Evolutionary conservation across 2,888 invertebrate species (phyloP).

Genomic region (Hermaeophaga mercurialis): DNA sequence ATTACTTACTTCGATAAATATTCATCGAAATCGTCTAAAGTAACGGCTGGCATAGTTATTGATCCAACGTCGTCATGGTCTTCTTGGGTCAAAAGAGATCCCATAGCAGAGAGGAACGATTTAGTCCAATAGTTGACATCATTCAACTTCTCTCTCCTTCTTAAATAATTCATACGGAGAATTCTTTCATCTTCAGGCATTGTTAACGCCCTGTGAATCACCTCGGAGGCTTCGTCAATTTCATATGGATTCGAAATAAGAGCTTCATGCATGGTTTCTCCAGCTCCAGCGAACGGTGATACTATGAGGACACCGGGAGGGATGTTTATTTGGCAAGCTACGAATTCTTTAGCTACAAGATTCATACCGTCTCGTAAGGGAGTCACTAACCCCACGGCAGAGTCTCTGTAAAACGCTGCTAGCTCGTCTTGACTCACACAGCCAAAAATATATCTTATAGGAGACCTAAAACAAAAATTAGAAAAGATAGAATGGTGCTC

Average conservation of each 20-base stretch:
- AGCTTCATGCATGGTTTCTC: constrained; percentile 93
- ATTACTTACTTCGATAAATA: constrained; percentile 79
- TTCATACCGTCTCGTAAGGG: constrained; percentile 91
- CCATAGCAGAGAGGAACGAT: constrained; percentile 85
- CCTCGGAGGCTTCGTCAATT: constrained; percentile 84
- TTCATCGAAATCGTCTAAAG: constrained; percentile 88
- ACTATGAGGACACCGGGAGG: constrained; percentile 85
- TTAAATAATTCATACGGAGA: constrained; percentile 82
- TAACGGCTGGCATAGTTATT: constrained; percentile 87
- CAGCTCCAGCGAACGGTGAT: constrained; percentile 90
- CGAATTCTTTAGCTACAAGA: constrained; percentile 90
- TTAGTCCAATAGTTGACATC: constrained; percentile 91
- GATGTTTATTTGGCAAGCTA: constrained; percentile 87
- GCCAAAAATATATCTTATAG: constrained; percentile 84
- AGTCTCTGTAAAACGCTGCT: constrained; percentile 85
- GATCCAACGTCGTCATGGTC: constrained; percentile 82
- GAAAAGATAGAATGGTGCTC: no score
- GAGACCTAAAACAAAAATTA: constrained; percentile 64
- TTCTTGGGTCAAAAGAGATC: constrained; percentile 72
- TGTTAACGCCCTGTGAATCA: constrained; percentile 83
- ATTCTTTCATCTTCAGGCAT: constrained; percentile 90
- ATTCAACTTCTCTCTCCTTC: constrained; percentile 78
- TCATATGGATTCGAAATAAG: constrained; percentile 89
- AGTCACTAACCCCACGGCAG: constrained; percentile 85
- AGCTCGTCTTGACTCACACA: constrained; percentile 85